Evolutionary conservation across 2,888 invertebrate species (phyloP), one percentile per base, ranked within the genome.

Genomic region (Antitype chi): DNA sequence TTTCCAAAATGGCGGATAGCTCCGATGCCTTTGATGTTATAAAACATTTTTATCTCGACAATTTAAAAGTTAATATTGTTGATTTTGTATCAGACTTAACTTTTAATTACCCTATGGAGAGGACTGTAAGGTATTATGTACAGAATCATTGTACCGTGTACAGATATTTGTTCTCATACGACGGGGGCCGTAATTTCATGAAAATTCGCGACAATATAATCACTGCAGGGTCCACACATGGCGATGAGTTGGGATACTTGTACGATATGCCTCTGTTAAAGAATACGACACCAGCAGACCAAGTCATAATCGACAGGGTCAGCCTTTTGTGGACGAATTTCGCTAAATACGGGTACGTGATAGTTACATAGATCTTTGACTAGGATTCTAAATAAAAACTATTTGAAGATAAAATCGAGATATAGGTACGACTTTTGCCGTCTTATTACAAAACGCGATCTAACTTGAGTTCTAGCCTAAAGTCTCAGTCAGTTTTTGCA

Each of bases 301-400:
- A 74, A 52, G 20, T 68, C 4, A 20, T 84, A 11, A 55, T 84
- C 13, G 78, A 80, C 28, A 64, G 66, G 1, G 66, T 84, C 0
- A 71, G 63, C 7, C 11, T 52, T 11, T 15, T 80, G 59, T 84
- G 85, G 84, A 78, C 81, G 0, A 80, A 84, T n/a, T 84, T 84
- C 17, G 85, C 81, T 6, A 84, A 84, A 74, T 80, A 78, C 7
- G 73, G 81, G 84, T 84, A 67, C n/a, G 74, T 70, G 59, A 1
- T 3, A n/a, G 2, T n/a, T 17, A 28, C 2, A 17, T 25, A 32
- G 4, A 62, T 23, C 15, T 38, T 63, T 38, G n/a, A 9, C n/a
- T 17, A 63, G 17, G 17, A 23, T 32, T 62, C 5, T 32, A 8
- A 23, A 63, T 15, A 38, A 38, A 15, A 63, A n/a, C 4, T n/a